Base-by-base conservation (phyloP, 2,888 invertebrate genomes). In the Terebella lapidaria region DNA sequence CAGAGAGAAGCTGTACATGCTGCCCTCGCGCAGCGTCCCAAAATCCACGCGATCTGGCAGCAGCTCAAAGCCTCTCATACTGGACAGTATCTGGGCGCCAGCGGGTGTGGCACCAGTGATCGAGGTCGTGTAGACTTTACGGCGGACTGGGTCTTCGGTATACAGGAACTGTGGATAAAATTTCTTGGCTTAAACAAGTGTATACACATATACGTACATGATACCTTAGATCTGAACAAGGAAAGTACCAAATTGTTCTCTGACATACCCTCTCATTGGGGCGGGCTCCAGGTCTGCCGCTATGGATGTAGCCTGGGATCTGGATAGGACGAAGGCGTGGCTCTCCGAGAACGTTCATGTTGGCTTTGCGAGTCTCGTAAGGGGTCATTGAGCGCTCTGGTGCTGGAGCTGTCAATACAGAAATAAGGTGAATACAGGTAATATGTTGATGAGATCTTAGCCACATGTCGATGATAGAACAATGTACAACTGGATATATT, bases 21-120 rank as follows among this genome's bases (percentile, higher is more conserved):
- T 69, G 4, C 81, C 81, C 63, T 81, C 80, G 60, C 70, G 71
- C 24, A 81, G 68, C 3, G 75, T 69, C 27, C 81, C 81, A 67
- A 80, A 79, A 67, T 81, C 72, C 2, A 79, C 72, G 49, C 71
- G 68, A 58, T 75, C 73, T 22, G 80, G 80, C 10, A 77, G 69
- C 15, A 78, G 61, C 57, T 72, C 74, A 28, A 80, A 66, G 15
- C 80, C 80, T 45, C 76, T 68, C 73, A 77, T 73, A 35, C 68
- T 64, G 22, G 64, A 57, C 24, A 79, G 61, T 52, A 71, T 69
- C n/a, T 64, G 58, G 52, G 69, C 66, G 20, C 77, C 75, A 51
- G 71, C 68, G 1, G 64, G 26, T 4, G 74, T 70, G 10, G 76
- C 75, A n/a, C 79, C 79, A 35, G 72, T 73, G 10, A 72, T 61